Evolutionary conservation across 1,140 invertebrate species (phyloP).

Genomic region (Antheraea pernyi): DNA sequence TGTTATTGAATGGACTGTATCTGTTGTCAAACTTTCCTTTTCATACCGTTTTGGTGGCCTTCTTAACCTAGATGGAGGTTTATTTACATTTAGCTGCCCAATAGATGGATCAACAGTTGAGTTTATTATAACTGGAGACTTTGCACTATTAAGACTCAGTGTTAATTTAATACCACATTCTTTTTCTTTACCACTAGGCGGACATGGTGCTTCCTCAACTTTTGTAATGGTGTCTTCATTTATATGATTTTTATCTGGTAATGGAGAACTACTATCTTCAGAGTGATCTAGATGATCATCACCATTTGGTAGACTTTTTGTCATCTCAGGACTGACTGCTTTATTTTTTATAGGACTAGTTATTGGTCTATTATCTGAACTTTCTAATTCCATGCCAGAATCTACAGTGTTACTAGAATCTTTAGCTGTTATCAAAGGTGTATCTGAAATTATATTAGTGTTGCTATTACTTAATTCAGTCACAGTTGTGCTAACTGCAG

Average conservation of each 20-base stretch:
- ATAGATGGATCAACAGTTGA: constrained; percentile 70
- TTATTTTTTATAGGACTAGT: constrained; percentile 34
- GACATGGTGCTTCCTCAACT: constrained; percentile 33
- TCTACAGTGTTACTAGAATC: constrained; percentile 49
- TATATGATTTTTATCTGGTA: constrained; percentile 33
- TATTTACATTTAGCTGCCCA: constrained; percentile 57
- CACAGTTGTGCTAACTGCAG: constrained; percentile 29
- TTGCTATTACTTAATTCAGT: constrained; percentile 50
- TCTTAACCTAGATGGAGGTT: constrained; percentile 66
- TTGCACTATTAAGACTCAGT: constrained; percentile 70
- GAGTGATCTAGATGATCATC: constrained; percentile 56
- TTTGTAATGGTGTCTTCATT: constrained; percentile 26
- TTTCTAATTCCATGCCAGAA: constrained; percentile 45
- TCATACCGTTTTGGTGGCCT: constrained; percentile 75
- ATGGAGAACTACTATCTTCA: constrained; percentile 52
- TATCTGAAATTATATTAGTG: constrained; percentile 56
- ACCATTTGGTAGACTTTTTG: constrained; percentile 49
- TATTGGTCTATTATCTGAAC: constrained; percentile 32
- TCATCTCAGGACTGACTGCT: constrained; percentile 23
- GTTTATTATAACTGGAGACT: constrained; percentile 72
- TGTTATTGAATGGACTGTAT: neutral
- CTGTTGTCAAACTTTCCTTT: constrained; percentile 44
- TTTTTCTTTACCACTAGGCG: constrained; percentile 45
- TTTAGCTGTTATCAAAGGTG: constrained; percentile 42
- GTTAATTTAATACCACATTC: constrained; percentile 71